Evolutionary conservation across 92 coral and sea anemone genomes (phyloP).

Genomic region (Ricordea florida): DNA sequence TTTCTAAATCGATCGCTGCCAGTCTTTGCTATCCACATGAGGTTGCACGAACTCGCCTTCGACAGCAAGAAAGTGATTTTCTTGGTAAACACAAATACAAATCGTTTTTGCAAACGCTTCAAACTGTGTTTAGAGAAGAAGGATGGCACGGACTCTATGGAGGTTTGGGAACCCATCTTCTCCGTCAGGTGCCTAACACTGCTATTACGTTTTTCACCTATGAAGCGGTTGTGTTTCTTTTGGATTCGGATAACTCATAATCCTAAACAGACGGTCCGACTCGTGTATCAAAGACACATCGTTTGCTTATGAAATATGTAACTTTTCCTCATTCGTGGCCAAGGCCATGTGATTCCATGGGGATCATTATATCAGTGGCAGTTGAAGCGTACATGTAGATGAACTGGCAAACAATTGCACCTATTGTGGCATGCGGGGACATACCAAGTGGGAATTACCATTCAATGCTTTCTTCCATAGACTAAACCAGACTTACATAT

Average conservation of each 20-base stretch:
- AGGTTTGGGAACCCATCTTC: conserved; percentile 87
- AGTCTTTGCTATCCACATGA: conserved; percentile 92
- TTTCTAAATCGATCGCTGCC: conserved; percentile 91
- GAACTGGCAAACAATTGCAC: no score
- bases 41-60: conserved; percentile 88
- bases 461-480: no score
- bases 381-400: no score
- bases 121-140: conserved; percentile 79
- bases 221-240: conserved; percentile 80
- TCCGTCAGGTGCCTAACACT: conserved; percentile 95
- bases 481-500: no score
- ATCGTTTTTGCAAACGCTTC: conserved; percentile 75
- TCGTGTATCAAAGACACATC: no score
- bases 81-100: conserved; percentile 73
- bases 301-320: no score
- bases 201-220: conserved; percentile 91
- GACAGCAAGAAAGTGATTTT: conserved; percentile 89
- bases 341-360: no score
- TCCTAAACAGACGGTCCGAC: no score
- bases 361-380: no score
- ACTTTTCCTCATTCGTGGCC: no score
- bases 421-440: no score
- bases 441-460: no score
- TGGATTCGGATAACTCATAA: conserved; percentile 12
- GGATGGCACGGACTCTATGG: conserved; percentile 89